Conservation (phyloP, 2,113 vertebrate genomes). For the Phaetusa simplex region DNA sequence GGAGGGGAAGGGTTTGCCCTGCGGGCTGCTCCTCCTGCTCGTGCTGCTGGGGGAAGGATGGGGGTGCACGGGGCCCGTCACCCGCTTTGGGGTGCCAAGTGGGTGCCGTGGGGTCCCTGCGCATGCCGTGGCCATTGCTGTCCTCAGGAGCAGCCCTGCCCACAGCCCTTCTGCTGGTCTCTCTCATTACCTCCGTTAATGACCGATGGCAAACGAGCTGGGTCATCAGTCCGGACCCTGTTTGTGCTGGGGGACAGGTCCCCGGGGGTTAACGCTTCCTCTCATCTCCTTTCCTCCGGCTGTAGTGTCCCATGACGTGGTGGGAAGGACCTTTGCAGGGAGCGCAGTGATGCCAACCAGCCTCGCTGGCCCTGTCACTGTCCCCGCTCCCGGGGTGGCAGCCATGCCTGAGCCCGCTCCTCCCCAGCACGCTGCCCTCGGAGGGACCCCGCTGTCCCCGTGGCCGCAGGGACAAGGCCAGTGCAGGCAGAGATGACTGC, state of each 20-base stretch:
- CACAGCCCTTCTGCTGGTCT: background rate
- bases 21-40: background rate
- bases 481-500: fast-evolving
- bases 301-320: background rate
- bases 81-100: background rate
- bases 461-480: background rate
- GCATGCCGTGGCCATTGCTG: background rate
- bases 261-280: background rate
- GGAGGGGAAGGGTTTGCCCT: background rate
- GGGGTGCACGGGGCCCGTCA: fast-evolving
- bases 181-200: background rate
- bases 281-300: background rate
- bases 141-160: background rate
- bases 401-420: background rate
- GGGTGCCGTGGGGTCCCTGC: background rate
- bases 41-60: background rate
- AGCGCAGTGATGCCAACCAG: background rate
- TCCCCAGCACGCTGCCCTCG: background rate
- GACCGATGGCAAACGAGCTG: background rate
- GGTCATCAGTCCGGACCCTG: background rate
- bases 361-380: background rate
- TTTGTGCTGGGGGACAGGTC: background rate
- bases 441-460: background rate
- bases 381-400: background rate
- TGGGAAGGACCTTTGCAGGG: background rate